Percentiles rank a stretch among this genome's conserved stretches.
These are phyloP conservation scores for Psittacula echo DNA, from an alignment of 2,797 vertebrate species.

Conservation along the genomic window DNA sequence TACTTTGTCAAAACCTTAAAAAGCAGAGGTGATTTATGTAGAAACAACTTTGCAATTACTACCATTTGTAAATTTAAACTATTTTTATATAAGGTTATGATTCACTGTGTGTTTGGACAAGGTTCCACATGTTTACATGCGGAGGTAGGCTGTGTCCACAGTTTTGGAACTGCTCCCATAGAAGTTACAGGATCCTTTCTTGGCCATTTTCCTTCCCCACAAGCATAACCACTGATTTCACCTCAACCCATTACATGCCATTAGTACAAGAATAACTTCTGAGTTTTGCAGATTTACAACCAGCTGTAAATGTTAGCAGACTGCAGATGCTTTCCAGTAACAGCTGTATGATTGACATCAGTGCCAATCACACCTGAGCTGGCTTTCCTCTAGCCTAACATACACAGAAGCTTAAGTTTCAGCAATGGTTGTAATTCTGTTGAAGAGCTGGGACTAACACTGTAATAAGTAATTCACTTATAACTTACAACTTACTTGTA, in stretches of 20 bases:
- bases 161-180: not conserved
- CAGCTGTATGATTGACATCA: fast-evolving
- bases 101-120: not conserved
- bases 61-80: not conserved
- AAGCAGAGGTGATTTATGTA: not conserved
- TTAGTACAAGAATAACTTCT: not conserved
- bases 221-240: not conserved
- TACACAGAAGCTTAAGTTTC: not conserved
- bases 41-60: not conserved
- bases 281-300: not conserved
- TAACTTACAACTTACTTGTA: not conserved
- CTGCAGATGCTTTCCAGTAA: not conserved
- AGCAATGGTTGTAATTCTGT: not conserved
- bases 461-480: not conserved
- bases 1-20: not conserved
- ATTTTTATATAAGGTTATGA: not conserved
- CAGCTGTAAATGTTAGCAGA: not conserved
- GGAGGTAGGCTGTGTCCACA: not conserved
- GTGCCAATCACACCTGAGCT: not conserved
- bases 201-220: not conserved
- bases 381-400: not conserved
- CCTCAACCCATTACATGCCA: fast-evolving
- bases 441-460: not conserved
- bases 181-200: not conserved
- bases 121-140: not conserved